Evolutionary conservation across 2,888 invertebrate genomes (phyloP).

Genomic region (Tanypteryx hageni): DNA sequence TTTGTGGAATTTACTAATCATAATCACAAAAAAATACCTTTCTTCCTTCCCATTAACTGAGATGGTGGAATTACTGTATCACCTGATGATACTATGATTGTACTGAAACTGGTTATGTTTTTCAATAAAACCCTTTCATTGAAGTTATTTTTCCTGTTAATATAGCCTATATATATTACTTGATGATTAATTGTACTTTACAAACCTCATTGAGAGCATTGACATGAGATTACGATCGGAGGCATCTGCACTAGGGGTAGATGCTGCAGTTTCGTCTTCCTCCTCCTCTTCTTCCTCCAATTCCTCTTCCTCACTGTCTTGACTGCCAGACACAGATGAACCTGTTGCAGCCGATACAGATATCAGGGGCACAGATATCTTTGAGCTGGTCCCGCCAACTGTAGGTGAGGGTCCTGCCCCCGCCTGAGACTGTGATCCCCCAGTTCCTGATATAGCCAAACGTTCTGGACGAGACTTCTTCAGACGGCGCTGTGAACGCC

Average conservation of each 20-base stretch:
- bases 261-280: conserved; percentile 82
- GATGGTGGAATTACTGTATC: too few species aligned
- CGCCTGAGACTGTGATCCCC: conserved; percentile 74
- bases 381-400: neutral
- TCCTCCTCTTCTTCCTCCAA: conserved; percentile 71
- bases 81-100: too few species aligned
- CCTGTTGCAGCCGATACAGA: conserved; percentile 73
- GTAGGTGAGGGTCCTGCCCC: conserved; percentile 77
- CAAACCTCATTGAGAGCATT: conserved; percentile 83
- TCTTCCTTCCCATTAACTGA: too few species aligned
- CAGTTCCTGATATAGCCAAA: conserved; percentile 72
- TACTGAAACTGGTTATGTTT: too few species aligned
- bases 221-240: conserved; percentile 86
- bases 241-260: conserved; percentile 89
- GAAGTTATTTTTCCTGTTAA: too few species aligned
- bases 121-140: too few species aligned
- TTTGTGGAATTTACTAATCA: too few species aligned
- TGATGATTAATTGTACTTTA: too few species aligned
- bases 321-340: conserved; percentile 77
- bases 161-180: too few species aligned
- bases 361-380: conserved; percentile 69
- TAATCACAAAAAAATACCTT: too few species aligned
- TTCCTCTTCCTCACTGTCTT: conserved; percentile 86
- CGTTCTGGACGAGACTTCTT: conserved; percentile 78
- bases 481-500: conserved; percentile 84